A percentile compares a stretch with the other conserved stretches of the same genome.
Conservation (phyloP, 2,797 vertebrate genomes). For the Zenarchopterus dispar region DNA sequence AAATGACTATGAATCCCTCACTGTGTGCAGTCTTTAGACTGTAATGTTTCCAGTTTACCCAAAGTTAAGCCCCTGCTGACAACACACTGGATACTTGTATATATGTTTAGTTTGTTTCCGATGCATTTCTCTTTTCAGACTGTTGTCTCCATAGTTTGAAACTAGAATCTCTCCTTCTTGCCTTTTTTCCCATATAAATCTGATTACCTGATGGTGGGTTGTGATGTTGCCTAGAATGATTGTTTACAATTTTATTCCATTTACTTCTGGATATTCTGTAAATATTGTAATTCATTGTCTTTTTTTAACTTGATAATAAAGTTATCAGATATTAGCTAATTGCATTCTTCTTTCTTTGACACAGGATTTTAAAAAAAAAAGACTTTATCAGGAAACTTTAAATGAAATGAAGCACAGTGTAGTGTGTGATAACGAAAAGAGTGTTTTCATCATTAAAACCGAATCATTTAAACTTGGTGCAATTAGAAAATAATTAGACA, state of each 20-base stretch:
- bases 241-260: conserved; percentile 96
- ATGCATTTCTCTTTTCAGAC: conserved; percentile 79
- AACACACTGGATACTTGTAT: conserved; percentile 89
- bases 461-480: too few relatives aligned
- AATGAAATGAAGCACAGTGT: too few relatives aligned
- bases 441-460: too few relatives aligned
- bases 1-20: conserved; percentile 73
- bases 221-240: conserved; percentile 92
- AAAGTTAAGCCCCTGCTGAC: conserved; percentile 76
- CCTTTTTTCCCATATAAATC: conserved; percentile 86
- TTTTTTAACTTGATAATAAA: conserved; percentile 99
- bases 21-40: conserved; percentile 74
- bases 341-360: background rate
- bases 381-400: too few relatives aligned
- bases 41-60: conserved; percentile 63
- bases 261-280: conserved; percentile 97
- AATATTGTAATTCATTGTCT: conserved; percentile 99
- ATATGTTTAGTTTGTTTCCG: conserved; percentile 81
- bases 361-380: background rate
- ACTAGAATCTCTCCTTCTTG: conserved; percentile 83
- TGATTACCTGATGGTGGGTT: conserved; percentile 89
- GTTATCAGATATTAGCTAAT: conserved; percentile 87
- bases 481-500: too few relatives aligned
- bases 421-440: too few relatives aligned
- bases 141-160: conserved; percentile 83